phyloP scores from a whole-genome alignment of 2,797 vertebrate genomes.

The Phrynocephalus vlangalii region DNA sequence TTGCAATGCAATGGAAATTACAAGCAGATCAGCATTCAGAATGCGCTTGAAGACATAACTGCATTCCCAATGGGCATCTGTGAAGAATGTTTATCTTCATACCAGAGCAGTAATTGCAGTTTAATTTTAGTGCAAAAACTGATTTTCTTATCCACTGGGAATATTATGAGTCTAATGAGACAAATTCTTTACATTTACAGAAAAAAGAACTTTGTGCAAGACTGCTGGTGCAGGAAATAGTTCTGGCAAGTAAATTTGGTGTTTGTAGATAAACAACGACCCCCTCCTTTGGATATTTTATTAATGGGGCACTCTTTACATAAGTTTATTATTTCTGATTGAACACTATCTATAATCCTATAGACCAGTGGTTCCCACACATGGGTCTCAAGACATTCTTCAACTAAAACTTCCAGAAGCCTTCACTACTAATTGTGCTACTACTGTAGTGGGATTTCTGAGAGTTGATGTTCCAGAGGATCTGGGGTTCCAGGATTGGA shows the following conservation, averaged over 20 bases:
- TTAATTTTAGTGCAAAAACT: constrained; percentile 24
- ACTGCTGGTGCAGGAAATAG: neutral
- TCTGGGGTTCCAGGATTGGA: too few species aligned
- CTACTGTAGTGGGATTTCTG: too few species aligned
- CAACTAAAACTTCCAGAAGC: too few species aligned
- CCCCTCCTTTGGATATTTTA: neutral
- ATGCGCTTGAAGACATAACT: neutral
- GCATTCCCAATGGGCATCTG: constrained; percentile 8
- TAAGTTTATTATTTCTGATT: neutral
- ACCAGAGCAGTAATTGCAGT: constrained; percentile 31
- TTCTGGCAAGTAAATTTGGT: neutral
- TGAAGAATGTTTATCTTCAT: constrained; percentile 39
- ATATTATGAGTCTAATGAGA: constrained; percentile 29
- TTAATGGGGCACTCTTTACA: neutral
- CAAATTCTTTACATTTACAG: constrained; percentile 27
- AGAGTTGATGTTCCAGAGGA: too few species aligned
- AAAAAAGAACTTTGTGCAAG: neutral
- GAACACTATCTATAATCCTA: neutral
- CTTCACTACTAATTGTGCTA: too few species aligned
- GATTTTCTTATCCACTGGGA: constrained; percentile 28
- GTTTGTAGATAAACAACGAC: neutral
- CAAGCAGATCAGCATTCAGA: constrained; percentile 13
- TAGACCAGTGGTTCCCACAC: neutral
- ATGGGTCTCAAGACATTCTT: too few species aligned
- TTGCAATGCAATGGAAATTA: constrained; percentile 6